These are phyloP conservation scores for Fregetta grallaria DNA, from an alignment of 2,113 vertebrate genomes.

Conservation along the genomic window DNA sequence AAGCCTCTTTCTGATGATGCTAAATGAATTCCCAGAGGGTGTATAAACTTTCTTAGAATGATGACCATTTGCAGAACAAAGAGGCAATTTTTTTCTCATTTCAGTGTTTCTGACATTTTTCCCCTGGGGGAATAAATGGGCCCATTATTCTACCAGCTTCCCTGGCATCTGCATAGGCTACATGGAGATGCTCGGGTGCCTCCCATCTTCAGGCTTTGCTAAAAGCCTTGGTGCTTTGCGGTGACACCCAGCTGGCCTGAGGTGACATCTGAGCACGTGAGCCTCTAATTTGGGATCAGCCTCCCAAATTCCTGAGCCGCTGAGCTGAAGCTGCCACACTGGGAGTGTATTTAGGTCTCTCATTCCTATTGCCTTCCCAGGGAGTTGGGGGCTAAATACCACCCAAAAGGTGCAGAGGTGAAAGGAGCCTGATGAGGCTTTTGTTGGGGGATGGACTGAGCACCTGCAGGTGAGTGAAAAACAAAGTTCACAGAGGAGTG, in stretches of 20 bases:
- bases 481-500: neutral
- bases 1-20: constrained; percentile 23
- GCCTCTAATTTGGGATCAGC: neutral
- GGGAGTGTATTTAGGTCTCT: neutral
- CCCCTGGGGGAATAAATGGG: constrained; percentile 25
- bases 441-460: neutral
- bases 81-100: constrained; percentile 39
- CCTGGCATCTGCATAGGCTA: neutral
- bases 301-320: neutral
- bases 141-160: constrained; percentile 3
- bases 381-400: neutral
- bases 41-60: constrained; percentile 47
- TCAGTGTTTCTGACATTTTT: constrained; percentile 17
- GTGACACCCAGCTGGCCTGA: neutral
- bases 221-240: neutral
- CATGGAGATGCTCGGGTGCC: neutral
- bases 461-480: neutral
- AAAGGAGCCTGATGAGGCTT: fast-evolving
- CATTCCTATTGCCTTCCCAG: fast-evolving
- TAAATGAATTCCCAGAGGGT: constrained; percentile 48
- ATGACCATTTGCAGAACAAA: constrained; percentile 39
- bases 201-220: neutral
- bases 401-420: neutral
- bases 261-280: neutral
- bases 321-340: neutral